Percentiles rank a stretch among this genome's conserved stretches.
Conservation (phyloP, 2,113 vertebrate species). For the Eleginops maclovinus region DNA sequence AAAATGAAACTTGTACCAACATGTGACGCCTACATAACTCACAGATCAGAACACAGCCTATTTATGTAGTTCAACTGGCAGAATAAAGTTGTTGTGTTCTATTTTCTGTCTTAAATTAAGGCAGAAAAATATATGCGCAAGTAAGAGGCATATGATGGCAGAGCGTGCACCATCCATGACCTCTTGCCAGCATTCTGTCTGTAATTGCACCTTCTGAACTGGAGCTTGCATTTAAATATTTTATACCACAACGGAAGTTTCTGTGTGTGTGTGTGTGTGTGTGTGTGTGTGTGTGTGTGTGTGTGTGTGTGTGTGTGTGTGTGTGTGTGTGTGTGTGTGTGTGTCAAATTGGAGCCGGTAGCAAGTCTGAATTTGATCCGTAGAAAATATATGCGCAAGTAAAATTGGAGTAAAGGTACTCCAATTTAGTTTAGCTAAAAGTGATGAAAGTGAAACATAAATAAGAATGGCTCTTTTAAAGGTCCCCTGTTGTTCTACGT, state of each 20-base stretch:
- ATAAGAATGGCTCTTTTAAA: conserved; percentile 32
- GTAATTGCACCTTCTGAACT: conserved; percentile 45
- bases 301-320: not conserved
- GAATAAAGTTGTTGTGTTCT: conserved; percentile 10
- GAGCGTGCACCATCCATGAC: conserved; percentile 37
- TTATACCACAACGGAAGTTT: conserved; percentile 20
- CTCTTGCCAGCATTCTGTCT: conserved; percentile 45
- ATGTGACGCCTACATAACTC: conserved; percentile 13
- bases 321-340: conserved; percentile 1
- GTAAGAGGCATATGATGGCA: not conserved
- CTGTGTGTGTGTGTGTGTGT: conserved; percentile 1
- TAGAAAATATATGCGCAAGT: too few species aligned
- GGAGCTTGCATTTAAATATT: conserved; percentile 65
- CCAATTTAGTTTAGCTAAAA: not conserved
- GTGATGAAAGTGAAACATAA: conserved; percentile 35
- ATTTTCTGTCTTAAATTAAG: not conserved
- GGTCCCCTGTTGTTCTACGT: too few species aligned
- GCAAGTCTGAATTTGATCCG: too few species aligned
- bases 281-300: not conserved
- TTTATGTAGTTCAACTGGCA: not conserved
- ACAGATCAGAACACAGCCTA: conserved; percentile 3
- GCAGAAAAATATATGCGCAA: not conserved
- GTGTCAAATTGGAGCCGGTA: too few species aligned
- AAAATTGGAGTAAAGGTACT: too few species aligned
- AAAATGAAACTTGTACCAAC: conserved; percentile 18